A percentile compares a stretch with the other conserved stretches of the same genome.
These are phyloP conservation scores for Sminthurinus signatus DNA, from an alignment of 1,140 invertebrate genomes.

Conservation along the genomic window DNA sequence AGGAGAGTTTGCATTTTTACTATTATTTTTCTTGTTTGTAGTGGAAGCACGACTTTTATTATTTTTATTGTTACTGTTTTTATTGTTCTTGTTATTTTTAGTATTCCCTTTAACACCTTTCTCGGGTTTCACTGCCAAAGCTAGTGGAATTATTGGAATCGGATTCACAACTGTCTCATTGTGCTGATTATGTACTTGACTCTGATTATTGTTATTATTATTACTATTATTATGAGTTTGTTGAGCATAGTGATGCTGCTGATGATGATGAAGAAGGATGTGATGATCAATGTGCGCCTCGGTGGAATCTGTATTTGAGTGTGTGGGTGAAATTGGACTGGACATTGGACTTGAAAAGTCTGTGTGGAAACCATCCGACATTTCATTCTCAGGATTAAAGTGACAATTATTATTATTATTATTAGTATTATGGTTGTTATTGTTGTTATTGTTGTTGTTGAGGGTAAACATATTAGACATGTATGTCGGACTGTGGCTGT, in stretches of 20 bases:
- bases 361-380: slow-evolving; percentile 37
- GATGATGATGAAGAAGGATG: slow-evolving; percentile 3
- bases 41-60: not conserved
- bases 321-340: slow-evolving; percentile 34
- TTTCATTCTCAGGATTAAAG: slow-evolving; percentile 17
- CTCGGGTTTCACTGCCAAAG: too few relatives aligned
- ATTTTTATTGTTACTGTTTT: too few relatives aligned
- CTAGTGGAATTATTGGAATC: too few relatives aligned
- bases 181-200: too few relatives aligned
- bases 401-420: not conserved
- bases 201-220: too few relatives aligned
- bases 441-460: too few relatives aligned
- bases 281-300: slow-evolving; percentile 6
- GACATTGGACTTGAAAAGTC: slow-evolving; percentile 39
- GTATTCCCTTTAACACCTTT: too few relatives aligned
- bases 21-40: not conserved
- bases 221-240: not conserved
- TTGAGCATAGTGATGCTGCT: slow-evolving; percentile 6
- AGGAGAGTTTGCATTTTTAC: not conserved
- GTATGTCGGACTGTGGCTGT: too few relatives aligned
- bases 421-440: too few relatives aligned
- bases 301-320: slow-evolving; percentile 24
- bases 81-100: too few relatives aligned
- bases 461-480: too few relatives aligned
- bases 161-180: too few relatives aligned